Conservation (phyloP, 2,113 vertebrate species). For the Zingel zingel region DNA sequence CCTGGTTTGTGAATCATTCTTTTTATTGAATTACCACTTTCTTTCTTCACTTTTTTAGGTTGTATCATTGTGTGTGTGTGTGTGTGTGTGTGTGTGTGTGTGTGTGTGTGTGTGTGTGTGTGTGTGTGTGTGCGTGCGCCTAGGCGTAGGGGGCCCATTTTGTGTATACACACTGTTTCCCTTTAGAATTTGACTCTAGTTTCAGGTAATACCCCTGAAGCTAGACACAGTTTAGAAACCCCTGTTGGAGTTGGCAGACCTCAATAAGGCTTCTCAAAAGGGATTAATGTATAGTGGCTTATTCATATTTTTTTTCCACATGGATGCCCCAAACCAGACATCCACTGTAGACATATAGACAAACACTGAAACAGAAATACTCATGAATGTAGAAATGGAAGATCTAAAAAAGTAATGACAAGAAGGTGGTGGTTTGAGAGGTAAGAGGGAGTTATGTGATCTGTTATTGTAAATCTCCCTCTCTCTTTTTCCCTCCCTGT, state of each 20-base stretch:
- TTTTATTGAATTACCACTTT: slow-evolving; percentile 52
- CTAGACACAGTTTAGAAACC: slow-evolving; percentile 47
- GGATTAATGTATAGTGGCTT: slow-evolving; percentile 59
- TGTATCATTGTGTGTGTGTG: slow-evolving; percentile 6
- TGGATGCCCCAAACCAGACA: slow-evolving; percentile 59
- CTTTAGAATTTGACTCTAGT: slow-evolving; percentile 40
- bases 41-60: slow-evolving; percentile 17
- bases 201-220: slow-evolving; percentile 49
- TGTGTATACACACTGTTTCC: slow-evolving; percentile 47
- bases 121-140: slow-evolving; percentile 16
- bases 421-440: slow-evolving; percentile 26
- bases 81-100: slow-evolving; percentile 18
- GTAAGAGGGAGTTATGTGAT: slow-evolving; percentile 29
- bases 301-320: slow-evolving; percentile 63
- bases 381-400: slow-evolving; percentile 27
- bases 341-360: slow-evolving; percentile 57
- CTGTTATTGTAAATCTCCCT: slow-evolving; percentile 28
- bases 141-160: slow-evolving; percentile 29
- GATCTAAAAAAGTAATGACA: slow-evolving; percentile 23
- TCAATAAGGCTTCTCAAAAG: slow-evolving; percentile 40
- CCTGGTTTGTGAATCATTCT: slow-evolving; percentile 66
- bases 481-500: slow-evolving; percentile 5
- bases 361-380: slow-evolving; percentile 68
- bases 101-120: neutral
- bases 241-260: slow-evolving; percentile 62